Conservation (phyloP, 2,113 vertebrate genomes). For the Dascyllus trimaculatus region DNA sequence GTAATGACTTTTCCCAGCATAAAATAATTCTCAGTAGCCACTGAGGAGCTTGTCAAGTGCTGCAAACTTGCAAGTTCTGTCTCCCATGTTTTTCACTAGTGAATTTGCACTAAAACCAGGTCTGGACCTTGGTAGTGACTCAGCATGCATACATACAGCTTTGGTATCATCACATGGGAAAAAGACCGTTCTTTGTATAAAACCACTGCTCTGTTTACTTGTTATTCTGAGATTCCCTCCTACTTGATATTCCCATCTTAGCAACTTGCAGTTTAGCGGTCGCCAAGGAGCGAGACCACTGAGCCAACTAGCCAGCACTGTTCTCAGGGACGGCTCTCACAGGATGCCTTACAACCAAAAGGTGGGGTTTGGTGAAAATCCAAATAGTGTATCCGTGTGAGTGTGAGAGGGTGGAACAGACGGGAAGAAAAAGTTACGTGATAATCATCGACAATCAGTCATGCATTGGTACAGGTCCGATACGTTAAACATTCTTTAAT, state of each 20-base stretch:
- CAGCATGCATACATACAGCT: neutral
- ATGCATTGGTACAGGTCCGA: neutral
- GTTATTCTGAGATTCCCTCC: conserved; percentile 64
- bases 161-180: conserved; percentile 54
- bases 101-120: neutral
- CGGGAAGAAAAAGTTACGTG: neutral
- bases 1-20: too few relatives aligned
- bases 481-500: conserved; percentile 4
- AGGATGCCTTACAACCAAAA: conserved; percentile 26
- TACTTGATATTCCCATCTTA: conserved; percentile 78
- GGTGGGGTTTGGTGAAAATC: conserved; percentile 17
- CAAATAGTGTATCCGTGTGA: conserved; percentile 17
- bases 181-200: conserved; percentile 46
- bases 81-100: conserved; percentile 32
- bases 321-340: conserved; percentile 68
- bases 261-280: conserved; percentile 80
- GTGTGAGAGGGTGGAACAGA: conserved; percentile 27
- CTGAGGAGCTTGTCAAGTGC: conserved; percentile 7
- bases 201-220: conserved; percentile 54
- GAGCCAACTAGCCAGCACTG: conserved; percentile 64
- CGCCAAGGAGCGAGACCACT: conserved; percentile 50
- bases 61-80: conserved; percentile 38
- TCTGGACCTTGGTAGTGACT: conserved; percentile 19
- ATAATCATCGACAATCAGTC: neutral
- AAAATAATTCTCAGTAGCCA: neutral